phyloP scores from a whole-genome alignment of 2,797 vertebrate genomes.

The Rhincodon typus region DNA sequence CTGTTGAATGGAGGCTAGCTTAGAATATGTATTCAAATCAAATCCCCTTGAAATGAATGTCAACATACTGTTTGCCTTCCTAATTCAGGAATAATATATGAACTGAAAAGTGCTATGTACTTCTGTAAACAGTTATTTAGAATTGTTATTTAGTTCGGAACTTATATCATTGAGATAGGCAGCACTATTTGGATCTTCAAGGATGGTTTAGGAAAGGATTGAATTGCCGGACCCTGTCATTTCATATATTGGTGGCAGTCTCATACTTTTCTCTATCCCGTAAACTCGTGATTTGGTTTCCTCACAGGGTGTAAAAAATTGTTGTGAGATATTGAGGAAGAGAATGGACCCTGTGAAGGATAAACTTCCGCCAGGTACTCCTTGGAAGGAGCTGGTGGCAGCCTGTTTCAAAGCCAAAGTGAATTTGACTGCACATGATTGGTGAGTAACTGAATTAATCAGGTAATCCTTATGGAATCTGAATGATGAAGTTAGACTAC shows the following conservation, averaged over 20 bases:
- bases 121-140: not conserved
- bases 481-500: not conserved
- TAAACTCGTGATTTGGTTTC: not conserved
- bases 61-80: too few relatives aligned
- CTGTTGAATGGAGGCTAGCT: too few relatives aligned
- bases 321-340: conserved; percentile 32
- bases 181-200: not conserved
- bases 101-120: not conserved
- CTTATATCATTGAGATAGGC: not conserved
- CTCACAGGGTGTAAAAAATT: conserved; percentile 30
- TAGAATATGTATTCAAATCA: too few relatives aligned
- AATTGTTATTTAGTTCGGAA: not conserved
- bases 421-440: conserved; percentile 37
- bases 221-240: not conserved
- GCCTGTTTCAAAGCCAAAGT: conserved; percentile 37
- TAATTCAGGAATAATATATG: not conserved
- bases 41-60: too few relatives aligned
- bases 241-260: not conserved
- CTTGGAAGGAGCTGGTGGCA: conserved; percentile 35
- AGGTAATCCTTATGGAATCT: not conserved
- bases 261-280: not conserved
- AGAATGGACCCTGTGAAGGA: conserved; percentile 31
- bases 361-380: conserved; percentile 7
- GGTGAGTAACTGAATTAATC: conserved; percentile 22
- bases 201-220: not conserved